Evolutionary conservation across 2,888 invertebrate genomes (phyloP), one percentile per base, ranked within the genome.

Genomic region (Spilosoma lubricipeda): DNA sequence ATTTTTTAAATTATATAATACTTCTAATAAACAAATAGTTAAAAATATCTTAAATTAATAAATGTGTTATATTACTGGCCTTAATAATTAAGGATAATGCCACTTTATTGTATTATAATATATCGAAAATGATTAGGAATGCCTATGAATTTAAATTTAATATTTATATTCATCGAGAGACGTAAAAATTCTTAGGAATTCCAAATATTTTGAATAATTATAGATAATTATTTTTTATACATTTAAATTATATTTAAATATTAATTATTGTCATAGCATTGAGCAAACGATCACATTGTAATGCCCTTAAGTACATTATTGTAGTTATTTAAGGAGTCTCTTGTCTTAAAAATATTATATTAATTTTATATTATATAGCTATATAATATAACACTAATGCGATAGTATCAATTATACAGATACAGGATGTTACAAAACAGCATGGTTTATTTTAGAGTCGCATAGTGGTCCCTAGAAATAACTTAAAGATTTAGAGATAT

Each of bases 41-140:
- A 71, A 71, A 64, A 72, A 67, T 72, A 80, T 79, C 79, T 80
- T 79, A 82, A 79, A 81, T 80, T 85, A 87, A 87, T 88, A 88
- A 90, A 90, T 88, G 87, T 90, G 75, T 80, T 73, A 82, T 81
- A 80, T 88, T 90, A 92, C 91, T 92, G 91, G 91, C 91, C 91
- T 88, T 90, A 88, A 85, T 77, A 82, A 86, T 88, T 82, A 83
- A 83, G 85, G 83, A 82, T 90, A 91, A 90, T 90, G 90, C 90
- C 89, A 78, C 83, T 69, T 74, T 65, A 70, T 56, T 27, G 70
- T 69, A 69, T 64, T 33, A 72, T 39, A 59, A 9, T 33, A 42
- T 23, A 48, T 64, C 20, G 27, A 15, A 67, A 66, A 42, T 42
- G 33, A 67, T 67, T 66, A 20, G 11, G 3, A 52, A 65, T 63